Base-by-base conservation (phyloP, 2,113 vertebrate species). In the Nothoprocta perdicaria region DNA sequence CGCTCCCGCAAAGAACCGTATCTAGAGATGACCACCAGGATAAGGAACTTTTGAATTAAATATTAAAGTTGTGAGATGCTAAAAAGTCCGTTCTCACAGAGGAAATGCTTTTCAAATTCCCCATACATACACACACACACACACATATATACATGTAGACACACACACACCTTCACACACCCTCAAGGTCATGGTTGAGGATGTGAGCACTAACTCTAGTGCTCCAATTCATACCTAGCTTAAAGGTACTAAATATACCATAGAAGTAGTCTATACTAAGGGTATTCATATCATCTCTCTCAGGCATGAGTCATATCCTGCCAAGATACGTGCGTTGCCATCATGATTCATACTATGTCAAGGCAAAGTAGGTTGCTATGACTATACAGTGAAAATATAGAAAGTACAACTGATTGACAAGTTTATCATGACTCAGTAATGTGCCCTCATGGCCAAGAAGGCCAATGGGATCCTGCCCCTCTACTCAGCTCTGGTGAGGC, bases 341-440 rank as follows among this genome's bases (percentile, higher is more conserved):
- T 27, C 52, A 27, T 53, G 52, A 53, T 53, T 53, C 52, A 53
- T 27, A 31, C 66, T 48, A 21, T 46, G 14, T 22, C 14, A 15
- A n/a, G 43, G 23, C 61, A 58, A 14, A 74, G 8, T 8, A 53
- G 2, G 0, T 7, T 63, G 11, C 3, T 0, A 55, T 22, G 14
- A 66, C 61, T 24, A 77, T 12, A 10, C 40, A 92, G 48, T 1
- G 31, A 3, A 21, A 6, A 0, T 24, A 23, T 19, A 3, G 53
- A 48, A 73, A 75, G 45, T 22, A 50, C 38, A 7, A 87, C 72
- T 79, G 90, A 93, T 38, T 38, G 35, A 38, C 35, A 38, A 38
- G 35, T 38, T 38, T 38, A 38, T 38, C 35, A 38, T 38, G 35
- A 38, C 35, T 38, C 35, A 38, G 35, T 38, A 38, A 38, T 38